Percentiles rank a stretch among this genome's conserved stretches.
phyloP scores from a whole-genome alignment of 2,797 vertebrate species.

The Helicolenus hilgendorfi region DNA sequence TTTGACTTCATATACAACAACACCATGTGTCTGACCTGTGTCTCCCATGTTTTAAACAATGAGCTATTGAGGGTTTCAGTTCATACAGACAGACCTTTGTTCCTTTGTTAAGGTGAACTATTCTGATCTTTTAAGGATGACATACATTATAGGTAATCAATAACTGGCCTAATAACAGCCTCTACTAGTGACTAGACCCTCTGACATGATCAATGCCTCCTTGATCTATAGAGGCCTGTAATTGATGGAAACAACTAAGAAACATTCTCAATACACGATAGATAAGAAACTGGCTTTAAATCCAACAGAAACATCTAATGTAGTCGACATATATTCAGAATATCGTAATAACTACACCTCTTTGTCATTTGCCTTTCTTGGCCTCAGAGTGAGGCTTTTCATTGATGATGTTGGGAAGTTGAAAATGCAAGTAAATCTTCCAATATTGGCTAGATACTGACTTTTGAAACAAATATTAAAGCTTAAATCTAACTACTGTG shows the following conservation, averaged over 20 bases:
- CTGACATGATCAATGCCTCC: not conserved
- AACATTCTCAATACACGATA: not conserved
- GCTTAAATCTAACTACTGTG: no score
- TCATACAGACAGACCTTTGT: not conserved
- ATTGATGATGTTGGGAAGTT: not conserved
- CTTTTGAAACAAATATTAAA: no score
- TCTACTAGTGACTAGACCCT: not conserved
- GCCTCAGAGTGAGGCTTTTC: not conserved
- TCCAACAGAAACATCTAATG: not conserved
- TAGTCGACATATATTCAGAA: not conserved
- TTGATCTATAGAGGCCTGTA: not conserved
- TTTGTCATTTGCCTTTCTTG: not conserved
- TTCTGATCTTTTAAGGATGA: constrained; percentile 9
- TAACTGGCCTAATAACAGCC: not conserved
- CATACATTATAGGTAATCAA: constrained; percentile 1
- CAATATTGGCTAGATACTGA: not conserved
- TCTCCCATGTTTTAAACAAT: constrained; percentile 12
- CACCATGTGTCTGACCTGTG: constrained; percentile 9
- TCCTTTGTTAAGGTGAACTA: not conserved
- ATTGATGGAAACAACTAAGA: not conserved
- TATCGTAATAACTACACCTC: not conserved
- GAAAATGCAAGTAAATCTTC: not conserved
- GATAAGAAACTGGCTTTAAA: not conserved
- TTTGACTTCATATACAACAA: constrained; percentile 20
- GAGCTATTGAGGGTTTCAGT: not conserved